Evolutionary conservation across 2,113 vertebrate species (phyloP), one percentile per base, ranked within the genome.

Genomic region (Cygnus buccinator): DNA sequence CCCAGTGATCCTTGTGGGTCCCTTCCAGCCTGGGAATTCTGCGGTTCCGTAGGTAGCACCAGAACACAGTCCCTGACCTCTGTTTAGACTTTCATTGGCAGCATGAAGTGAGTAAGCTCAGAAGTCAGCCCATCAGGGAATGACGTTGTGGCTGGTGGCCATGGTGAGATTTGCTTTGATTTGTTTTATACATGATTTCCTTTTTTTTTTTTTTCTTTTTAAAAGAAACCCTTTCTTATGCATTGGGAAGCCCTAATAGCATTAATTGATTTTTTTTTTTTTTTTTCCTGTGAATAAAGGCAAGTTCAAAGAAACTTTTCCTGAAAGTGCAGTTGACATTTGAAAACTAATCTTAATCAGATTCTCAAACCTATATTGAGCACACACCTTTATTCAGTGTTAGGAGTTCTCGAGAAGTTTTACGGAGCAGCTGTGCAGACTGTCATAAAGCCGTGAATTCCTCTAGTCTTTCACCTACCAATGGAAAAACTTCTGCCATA

Each of bases 361-460:
- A 18, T 89, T 65, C 48, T 68, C 20, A 35, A 46, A 48, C 8
- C 2, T 4, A 7, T 0, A 0, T 13, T 0, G 3, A 62, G 46
- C 55, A 28, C 48, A 4, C 1, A 2, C 23, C 52, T 54, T 79
- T 52, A 54, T 68, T 48, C 39, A 46, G 13, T 21, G 6, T 9
- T 50, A 25, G 6, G 25, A 77, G 5, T 68, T 90, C 28, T 39
- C 58, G 29, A 22, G 26, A 61, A 74, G 26, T 13, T 68, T 74
- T 52, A 3, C 28, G 0, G 1, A 19, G 44, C 18, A 26, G 25
- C 33, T 13, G 8, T 65, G 46, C 74, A 85, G 66, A 13, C 21
- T 82, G 66, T 15, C 1, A 1, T 1, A 35, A 59, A 29, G 23
- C 75, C 22, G 3, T 17, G 48, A 80, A 20, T 20, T 76, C n/a